Evolutionary conservation across 2,888 invertebrate genomes (phyloP).

Genomic region (Patella caerulea): DNA sequence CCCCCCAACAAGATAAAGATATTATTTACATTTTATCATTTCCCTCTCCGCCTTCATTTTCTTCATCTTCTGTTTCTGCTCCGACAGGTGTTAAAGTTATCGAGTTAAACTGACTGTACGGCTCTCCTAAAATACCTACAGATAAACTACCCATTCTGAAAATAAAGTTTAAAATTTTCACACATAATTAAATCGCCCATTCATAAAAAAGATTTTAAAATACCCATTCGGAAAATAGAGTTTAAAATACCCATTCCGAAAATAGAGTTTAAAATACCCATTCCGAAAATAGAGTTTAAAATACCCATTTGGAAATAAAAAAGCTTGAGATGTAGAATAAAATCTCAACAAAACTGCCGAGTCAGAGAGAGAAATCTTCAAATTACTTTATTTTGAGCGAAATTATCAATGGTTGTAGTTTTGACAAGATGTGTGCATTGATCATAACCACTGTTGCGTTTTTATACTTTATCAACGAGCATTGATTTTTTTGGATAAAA

Average conservation of each 20-base stretch:
- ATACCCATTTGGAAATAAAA: too few relatives aligned
- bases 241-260: slow-evolving; percentile 25
- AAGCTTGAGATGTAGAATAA: too few relatives aligned
- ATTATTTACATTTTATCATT: slow-evolving; percentile 33
- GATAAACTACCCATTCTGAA: slow-evolving; percentile 39
- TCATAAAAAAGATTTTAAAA: slow-evolving; percentile 26
- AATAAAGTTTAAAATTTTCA: slow-evolving; percentile 54
- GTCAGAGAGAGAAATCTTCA: too few relatives aligned
- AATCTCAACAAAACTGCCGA: too few relatives aligned
- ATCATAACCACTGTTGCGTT: too few relatives aligned
- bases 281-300: slow-evolving; percentile 25
- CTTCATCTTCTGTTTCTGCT: slow-evolving; percentile 66
- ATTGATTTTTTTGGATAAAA: too few relatives aligned
- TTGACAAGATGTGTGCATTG: too few relatives aligned
- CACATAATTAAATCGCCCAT: slow-evolving; percentile 39
- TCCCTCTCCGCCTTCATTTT: slow-evolving; percentile 55
- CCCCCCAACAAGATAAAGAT: too few relatives aligned
- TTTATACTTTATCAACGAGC: too few relatives aligned
- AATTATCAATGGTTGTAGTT: too few relatives aligned
- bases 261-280: slow-evolving; percentile 26
- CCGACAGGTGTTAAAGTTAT: slow-evolving; percentile 62
- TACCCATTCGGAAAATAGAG: too few relatives aligned
- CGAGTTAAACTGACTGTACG: slow-evolving; percentile 58
- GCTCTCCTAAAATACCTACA: slow-evolving; percentile 66
- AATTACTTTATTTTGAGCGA: too few relatives aligned